Base-by-base conservation (phyloP, 2,888 invertebrate species). In the Ectropis crepuscularia region DNA sequence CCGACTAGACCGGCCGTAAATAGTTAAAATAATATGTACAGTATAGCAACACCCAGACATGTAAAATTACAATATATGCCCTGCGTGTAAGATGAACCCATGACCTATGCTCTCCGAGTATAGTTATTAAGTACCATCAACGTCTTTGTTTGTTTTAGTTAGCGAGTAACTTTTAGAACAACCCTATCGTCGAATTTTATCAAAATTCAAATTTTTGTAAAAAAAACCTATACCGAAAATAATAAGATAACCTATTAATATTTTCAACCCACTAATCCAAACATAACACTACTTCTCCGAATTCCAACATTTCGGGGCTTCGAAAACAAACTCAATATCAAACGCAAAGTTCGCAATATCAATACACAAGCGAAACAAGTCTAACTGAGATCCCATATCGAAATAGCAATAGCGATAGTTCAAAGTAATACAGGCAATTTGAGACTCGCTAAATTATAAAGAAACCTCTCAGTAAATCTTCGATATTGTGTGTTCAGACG, bases 311-410 rank as follows among this genome's bases (percentile, higher is more conserved):
- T 38, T 46, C 54, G 0, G 16, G 39, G 39, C 16, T 55, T 39
- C 28, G n/a, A 41, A n/a, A 53, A 60, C 53, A 60, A 60, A 60
- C 47, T 53, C 53, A 53, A 60, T 60, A 60, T 48, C 47, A 60
- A 48, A 60, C 41, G 53, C 42, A 48, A 47, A 53, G 48, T 39
- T 53, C 9, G n/a, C 47, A 42, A 60, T 48, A 42, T 42, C 41
- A 53, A 60, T 53, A 53, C 38, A 38, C 6, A 45, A 12, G 28
- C 39, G 43, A 55, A 39, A 55, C 47, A 16, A 59, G 38, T 45
- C 38, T 16, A 51, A 51, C 43, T 5, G 39, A 6, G 51, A 39
- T 16, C 45, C 41, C 8, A n/a, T 58, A 51, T 39, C 58, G 50
- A 38, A n/a, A 51, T 51, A 37, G 51, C 50, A 58, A 38, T 45